phyloP scores from a whole-genome alignment of 2,888 invertebrate genomes.

The Ypsolopha sequella region DNA sequence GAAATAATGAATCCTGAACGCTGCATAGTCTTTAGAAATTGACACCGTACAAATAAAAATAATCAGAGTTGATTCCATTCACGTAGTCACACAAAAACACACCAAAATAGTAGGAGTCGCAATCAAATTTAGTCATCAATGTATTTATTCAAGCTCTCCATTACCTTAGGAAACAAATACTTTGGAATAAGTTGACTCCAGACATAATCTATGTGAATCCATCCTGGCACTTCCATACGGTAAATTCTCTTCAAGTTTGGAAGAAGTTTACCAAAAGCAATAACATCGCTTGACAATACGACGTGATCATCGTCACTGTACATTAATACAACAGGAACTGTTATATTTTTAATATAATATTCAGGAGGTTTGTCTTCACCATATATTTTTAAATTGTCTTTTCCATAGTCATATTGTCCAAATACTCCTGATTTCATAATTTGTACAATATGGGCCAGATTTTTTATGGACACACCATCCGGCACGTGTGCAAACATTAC shows the following conservation, averaged over 20 bases:
- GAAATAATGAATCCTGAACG: no score
- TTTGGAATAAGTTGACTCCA: not conserved
- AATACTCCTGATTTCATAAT: not conserved
- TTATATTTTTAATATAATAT: not conserved
- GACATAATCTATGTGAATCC: not conserved
- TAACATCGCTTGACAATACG: not conserved
- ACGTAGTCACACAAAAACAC: no score
- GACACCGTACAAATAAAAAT: no score
- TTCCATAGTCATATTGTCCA: not conserved
- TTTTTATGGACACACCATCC: not conserved
- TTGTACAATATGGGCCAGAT: not conserved
- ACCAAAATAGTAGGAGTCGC: no score
- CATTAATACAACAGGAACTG: not conserved
- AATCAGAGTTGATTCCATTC: no score
- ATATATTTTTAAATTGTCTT: not conserved
- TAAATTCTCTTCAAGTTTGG: not conserved
- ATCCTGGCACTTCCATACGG: not conserved
- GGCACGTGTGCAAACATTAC: not conserved
- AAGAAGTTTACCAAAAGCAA: not conserved
- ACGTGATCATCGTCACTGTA: not conserved
- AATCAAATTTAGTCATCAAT: no score
- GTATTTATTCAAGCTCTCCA: not conserved
- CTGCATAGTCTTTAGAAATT: no score
- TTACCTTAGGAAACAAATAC: conserved; percentile 1
- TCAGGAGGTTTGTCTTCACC: not conserved